Base-by-base conservation (phyloP, 2,888 invertebrate species). In the Orthosia gracilis region DNA sequence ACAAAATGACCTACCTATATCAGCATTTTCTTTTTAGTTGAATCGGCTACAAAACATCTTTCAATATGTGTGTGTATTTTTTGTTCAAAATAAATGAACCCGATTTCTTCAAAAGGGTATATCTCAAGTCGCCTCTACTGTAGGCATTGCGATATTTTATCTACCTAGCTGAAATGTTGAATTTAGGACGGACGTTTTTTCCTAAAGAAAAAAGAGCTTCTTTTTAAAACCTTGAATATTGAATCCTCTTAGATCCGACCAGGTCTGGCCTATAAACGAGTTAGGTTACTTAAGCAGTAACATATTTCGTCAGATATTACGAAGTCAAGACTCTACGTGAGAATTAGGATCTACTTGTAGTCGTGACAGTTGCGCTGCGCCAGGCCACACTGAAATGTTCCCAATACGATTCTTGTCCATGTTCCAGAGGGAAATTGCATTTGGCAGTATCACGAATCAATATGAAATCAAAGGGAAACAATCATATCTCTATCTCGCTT, bases 401-500 rank as follows among this genome's bases (percentile, higher is more conserved):
- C 57, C 65, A 13, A 21, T 54, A 61, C 61, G 61, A 54, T 45
- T 23, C 26, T 76, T 61, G 26, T 65, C 64, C 45, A 49, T 54
- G 11, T 66, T 64, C 59, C 59, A 65, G 31, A 67, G 17, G 17
- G 59, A 68, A 26, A 78, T 77, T 76, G 50, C 62, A 76, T 40
- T 54, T 50, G 66, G 58, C 62, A 78, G 54, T 50, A 50, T 47
- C 26, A 69, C 77, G 45, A 55, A 66, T 58, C 65, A 54, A 59
- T 59, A 59, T 47, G 2, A 66, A 64, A 58, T 64, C 67, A 50
- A 69, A 73, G 40, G 63, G 62, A 66, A 61, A 26, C 26, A 3
- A 26, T 26, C 26, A 26, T 26, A 3, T 26, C 26, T 26, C 3
- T 26, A 26, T 26, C 26, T 26, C 26, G 26, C 26, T 26, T 3